phyloP scores from a whole-genome alignment of 1,140 invertebrate genomes.

The Leptoteleia sp. region DNA sequence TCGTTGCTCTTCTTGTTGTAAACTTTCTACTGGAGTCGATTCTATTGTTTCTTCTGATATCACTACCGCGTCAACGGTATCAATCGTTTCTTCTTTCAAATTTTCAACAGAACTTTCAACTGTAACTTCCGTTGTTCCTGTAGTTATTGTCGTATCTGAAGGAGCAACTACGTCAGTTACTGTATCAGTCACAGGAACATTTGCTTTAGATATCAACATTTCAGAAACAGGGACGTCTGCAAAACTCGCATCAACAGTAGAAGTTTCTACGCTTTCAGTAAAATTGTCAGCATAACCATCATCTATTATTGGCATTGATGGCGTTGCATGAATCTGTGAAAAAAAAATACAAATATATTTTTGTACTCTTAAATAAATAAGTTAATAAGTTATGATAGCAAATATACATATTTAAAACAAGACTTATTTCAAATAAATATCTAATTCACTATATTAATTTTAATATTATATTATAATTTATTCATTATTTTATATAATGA shows the following conservation, averaged over 20 bases:
- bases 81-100: slow-evolving; percentile 7
- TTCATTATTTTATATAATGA: too few relatives aligned
- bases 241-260: slow-evolving; percentile 62
- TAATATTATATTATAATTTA: too few relatives aligned
- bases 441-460: too few relatives aligned
- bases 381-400: too few relatives aligned
- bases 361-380: too few relatives aligned
- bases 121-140: slow-evolving; percentile 20
- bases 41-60: slow-evolving; percentile 23
- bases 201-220: slow-evolving; percentile 70
- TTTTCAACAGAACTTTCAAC: slow-evolving; percentile 18
- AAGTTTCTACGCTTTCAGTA: slow-evolving; percentile 52
- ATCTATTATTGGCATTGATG: slow-evolving; percentile 80
- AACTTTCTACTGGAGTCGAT: not conserved
- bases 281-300: slow-evolving; percentile 72
- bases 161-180: slow-evolving; percentile 48
- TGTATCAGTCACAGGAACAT: slow-evolving; percentile 37
- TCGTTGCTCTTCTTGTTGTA: slow-evolving; percentile 9
- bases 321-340: slow-evolving; percentile 71
- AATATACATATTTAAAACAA: too few relatives aligned
- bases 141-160: slow-evolving; percentile 49
- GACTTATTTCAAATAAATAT: too few relatives aligned
- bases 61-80: slow-evolving; percentile 28
- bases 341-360: too few relatives aligned
- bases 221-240: slow-evolving; percentile 70